Evolutionary conservation across 2,113 vertebrate genomes (phyloP).

Genomic region (Numenius arquata): DNA sequence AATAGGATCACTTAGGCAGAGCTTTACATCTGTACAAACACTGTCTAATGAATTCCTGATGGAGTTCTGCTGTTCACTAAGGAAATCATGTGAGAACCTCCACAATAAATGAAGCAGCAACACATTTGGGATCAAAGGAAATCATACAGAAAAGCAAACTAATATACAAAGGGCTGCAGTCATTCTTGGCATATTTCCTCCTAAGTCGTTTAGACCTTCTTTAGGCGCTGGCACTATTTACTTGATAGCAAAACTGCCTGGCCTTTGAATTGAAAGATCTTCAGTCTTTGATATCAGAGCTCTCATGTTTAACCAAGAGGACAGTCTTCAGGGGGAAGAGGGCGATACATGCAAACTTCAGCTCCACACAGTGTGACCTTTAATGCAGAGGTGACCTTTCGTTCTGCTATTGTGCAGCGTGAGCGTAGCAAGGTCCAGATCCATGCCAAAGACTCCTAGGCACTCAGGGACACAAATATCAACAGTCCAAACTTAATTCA

Average conservation of each 20-base stretch:
- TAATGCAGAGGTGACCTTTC: not conserved
- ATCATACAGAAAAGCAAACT: slow-evolving; percentile 6
- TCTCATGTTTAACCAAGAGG: not conserved
- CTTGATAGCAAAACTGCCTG: not conserved
- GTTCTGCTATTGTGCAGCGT: not conserved
- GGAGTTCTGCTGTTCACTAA: slow-evolving; percentile 51
- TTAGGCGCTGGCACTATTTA: slow-evolving; percentile 2
- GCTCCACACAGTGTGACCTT: not conserved
- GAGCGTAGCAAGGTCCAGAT: not conserved
- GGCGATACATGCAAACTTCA: not conserved
- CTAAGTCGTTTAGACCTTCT: not conserved
- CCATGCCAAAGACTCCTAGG: not conserved
- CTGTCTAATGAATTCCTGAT: slow-evolving; percentile 56
- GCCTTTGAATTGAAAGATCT: slow-evolving; percentile 6
- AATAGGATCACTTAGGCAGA: slow-evolving; percentile 32
- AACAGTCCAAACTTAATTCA: not conserved
- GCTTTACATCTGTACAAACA: slow-evolving; percentile 63
- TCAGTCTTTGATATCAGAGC: slow-evolving; percentile 6
- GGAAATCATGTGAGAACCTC: slow-evolving; percentile 23
- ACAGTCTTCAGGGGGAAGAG: not conserved
- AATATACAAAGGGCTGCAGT: not conserved
- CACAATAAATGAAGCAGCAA: slow-evolving; percentile 26
- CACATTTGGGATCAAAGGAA: slow-evolving; percentile 46
- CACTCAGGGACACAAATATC: not conserved
- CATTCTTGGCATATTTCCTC: slow-evolving; percentile 15